phyloP scores from a whole-genome alignment of 2,797 vertebrate genomes.

The Eidolon dupreanum region DNA sequence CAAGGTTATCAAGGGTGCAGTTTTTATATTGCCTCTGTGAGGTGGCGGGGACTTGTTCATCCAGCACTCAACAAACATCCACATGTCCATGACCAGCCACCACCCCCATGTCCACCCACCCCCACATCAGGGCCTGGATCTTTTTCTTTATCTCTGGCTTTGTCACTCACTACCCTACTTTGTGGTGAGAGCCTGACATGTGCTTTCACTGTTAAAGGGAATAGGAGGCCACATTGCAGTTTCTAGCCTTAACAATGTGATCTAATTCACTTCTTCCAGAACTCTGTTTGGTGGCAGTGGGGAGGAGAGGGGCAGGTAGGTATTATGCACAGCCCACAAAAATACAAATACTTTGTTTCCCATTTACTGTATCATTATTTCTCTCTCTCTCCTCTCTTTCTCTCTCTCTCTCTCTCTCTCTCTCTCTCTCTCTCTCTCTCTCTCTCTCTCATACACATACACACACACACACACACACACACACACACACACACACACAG shows the following conservation, averaged over 20 bases:
- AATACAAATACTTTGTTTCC: neutral
- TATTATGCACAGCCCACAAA: neutral
- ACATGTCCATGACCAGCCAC: neutral
- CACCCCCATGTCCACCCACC: neutral
- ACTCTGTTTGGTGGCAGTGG: neutral
- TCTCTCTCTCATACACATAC: neutral
- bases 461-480: neutral
- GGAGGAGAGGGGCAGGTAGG: accelerated
- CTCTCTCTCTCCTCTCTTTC: neutral
- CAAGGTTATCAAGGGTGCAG: neutral
- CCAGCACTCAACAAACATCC: neutral
- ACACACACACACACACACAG: neutral
- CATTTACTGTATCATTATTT: neutral
- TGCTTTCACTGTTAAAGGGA: neutral
- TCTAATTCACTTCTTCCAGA: neutral
- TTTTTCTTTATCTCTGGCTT: neutral
- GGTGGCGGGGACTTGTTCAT: neutral
- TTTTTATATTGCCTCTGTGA: neutral
- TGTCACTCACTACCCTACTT: neutral
- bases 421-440: neutral
- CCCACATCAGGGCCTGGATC: neutral
- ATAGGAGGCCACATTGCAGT: neutral
- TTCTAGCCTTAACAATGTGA: neutral
- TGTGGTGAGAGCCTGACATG: neutral
- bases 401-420: neutral